These are phyloP conservation scores for Marcusenius ussheri DNA, from an alignment of 2,113 vertebrate genomes.

Conservation along the genomic window DNA sequence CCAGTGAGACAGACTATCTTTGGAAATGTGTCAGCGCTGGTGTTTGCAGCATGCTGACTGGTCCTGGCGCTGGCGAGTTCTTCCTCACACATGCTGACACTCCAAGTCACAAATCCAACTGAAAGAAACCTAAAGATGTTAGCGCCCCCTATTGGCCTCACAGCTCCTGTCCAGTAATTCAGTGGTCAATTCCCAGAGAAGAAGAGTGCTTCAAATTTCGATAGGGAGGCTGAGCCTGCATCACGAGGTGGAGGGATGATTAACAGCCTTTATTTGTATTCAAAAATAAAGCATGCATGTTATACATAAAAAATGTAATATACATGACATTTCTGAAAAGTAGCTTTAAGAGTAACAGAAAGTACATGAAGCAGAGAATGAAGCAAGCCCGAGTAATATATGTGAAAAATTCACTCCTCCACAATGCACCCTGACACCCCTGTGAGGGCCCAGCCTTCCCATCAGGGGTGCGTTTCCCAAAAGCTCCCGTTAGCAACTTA, in stretches of 20 bases:
- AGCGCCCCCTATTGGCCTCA: neutral
- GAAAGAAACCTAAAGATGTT: neutral
- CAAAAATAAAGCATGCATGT: slow-evolving; percentile 22
- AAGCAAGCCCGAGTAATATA: neutral
- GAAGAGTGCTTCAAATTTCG: neutral
- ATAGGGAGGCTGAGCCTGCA: neutral
- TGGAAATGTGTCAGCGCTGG: neutral
- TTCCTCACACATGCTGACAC: neutral
- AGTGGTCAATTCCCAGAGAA: neutral
- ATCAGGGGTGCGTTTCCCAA: too few species aligned
- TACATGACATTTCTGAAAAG: neutral
- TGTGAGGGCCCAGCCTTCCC: neutral
- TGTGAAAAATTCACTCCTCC: neutral
- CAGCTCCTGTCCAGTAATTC: neutral
- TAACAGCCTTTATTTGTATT: slow-evolving; percentile 13
- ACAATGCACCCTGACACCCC: neutral
- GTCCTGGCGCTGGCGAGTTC: neutral
- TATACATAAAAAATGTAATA: neutral
- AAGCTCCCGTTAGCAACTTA: too few species aligned
- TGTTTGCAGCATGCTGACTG: neutral
- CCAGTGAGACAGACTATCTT: neutral
- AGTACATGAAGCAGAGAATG: neutral
- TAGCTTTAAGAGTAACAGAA: neutral
- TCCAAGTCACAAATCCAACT: neutral
- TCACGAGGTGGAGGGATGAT: neutral